phyloP scores from a whole-genome alignment of 2,888 invertebrate genomes.

The Psylliodes chrysocephalus region DNA sequence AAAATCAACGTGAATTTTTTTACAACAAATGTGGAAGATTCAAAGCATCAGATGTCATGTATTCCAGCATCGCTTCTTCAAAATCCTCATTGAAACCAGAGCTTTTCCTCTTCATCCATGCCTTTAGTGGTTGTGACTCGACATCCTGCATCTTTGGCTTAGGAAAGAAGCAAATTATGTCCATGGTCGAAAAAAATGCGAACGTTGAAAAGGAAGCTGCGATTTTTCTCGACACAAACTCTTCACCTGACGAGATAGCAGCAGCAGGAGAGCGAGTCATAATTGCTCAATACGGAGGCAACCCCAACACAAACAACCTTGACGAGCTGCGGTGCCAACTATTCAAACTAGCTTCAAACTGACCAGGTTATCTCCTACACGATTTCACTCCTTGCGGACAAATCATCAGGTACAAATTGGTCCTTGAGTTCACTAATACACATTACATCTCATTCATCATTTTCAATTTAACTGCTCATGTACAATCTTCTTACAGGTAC shows the following conservation, averaged over 20 bases:
- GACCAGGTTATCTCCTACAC: too few relatives aligned
- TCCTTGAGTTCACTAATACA: too few relatives aligned
- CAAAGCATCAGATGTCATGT: slow-evolving; percentile 28
- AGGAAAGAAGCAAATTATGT: slow-evolving; percentile 26
- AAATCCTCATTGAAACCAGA: slow-evolving; percentile 23
- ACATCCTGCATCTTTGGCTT: slow-evolving; percentile 18
- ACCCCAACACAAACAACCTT: slow-evolving; percentile 1
- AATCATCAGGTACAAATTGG: too few relatives aligned
- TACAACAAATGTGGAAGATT: slow-evolving; percentile 25
- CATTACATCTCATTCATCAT: too few relatives aligned
- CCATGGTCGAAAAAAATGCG: slow-evolving; percentile 26
- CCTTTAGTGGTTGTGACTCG: too few relatives aligned
- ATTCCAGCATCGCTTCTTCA: slow-evolving; percentile 26
- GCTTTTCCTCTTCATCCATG: too few relatives aligned
- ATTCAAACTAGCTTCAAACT: too few relatives aligned
- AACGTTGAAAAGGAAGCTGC: slow-evolving; percentile 24
- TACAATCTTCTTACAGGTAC: too few relatives aligned
- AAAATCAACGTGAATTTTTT: slow-evolving; percentile 23
- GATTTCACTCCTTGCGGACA: too few relatives aligned
- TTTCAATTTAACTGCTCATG: too few relatives aligned
- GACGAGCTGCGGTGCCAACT: too few relatives aligned
- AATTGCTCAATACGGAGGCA: slow-evolving; percentile 4
- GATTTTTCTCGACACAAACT: slow-evolving; percentile 27
- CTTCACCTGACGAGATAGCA: slow-evolving; percentile 29
- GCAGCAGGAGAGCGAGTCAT: slow-evolving; percentile 16